Evolutionary conservation across 2,113 vertebrate species (phyloP).

Genomic region (Rousettus leschenaultii): DNA sequence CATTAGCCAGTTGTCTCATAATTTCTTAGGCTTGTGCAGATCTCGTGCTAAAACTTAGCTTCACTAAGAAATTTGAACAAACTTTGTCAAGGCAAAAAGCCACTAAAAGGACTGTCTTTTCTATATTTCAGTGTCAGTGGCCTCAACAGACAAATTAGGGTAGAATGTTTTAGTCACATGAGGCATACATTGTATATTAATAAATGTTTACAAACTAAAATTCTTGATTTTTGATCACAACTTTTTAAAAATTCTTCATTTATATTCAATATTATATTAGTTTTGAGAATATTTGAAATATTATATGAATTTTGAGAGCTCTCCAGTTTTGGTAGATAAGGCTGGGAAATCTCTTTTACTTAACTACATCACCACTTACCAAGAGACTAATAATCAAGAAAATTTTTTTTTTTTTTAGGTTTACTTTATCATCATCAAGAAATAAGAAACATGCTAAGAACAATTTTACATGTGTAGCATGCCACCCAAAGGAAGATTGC

Average conservation of each 20-base stretch:
- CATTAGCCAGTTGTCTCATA: background rate
- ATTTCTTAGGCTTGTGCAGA: background rate
- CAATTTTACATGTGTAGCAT: conserved; percentile 87
- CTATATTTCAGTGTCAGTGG: background rate
- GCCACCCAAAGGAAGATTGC: conserved; percentile 94
- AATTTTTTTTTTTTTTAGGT: conserved; percentile 79
- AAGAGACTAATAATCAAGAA: background rate
- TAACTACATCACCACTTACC: background rate
- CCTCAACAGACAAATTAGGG: background rate
- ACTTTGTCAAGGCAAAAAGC: background rate
- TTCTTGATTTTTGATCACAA: background rate
- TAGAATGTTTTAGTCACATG: background rate
- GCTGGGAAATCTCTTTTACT: background rate
- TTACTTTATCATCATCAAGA: conserved; percentile 84
- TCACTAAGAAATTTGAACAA: background rate
- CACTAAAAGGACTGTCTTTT: background rate
- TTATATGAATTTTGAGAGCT: background rate
- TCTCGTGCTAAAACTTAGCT: background rate
- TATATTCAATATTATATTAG: too few species aligned
- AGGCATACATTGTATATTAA: background rate
- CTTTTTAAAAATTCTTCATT: background rate
- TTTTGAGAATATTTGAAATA: too few species aligned
- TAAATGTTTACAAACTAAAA: background rate
- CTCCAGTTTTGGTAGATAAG: background rate
- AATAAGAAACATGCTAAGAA: conserved; percentile 86